A percentile compares a stretch with the other conserved stretches of the same genome.
phyloP scores from a whole-genome alignment of 2,113 vertebrate genomes.

The Silurus meridionalis region DNA sequence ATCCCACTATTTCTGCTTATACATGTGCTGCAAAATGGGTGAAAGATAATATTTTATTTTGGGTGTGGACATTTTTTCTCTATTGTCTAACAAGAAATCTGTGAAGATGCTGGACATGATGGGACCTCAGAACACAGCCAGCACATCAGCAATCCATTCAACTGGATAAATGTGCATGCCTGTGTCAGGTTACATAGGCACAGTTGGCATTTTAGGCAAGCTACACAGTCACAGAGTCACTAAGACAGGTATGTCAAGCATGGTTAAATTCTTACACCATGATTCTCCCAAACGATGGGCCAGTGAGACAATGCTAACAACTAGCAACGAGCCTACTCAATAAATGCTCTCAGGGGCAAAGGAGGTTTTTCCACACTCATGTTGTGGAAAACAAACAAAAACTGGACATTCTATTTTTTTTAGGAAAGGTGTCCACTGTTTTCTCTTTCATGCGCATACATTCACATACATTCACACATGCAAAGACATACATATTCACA shows the following conservation, averaged over 20 bases:
- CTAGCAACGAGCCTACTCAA: slow-evolving; percentile 61
- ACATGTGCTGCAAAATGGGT: slow-evolving; percentile 17
- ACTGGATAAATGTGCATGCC: slow-evolving; percentile 65
- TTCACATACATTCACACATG: slow-evolving; percentile 56
- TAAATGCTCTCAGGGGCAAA: slow-evolving; percentile 8
- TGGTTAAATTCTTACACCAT: slow-evolving; percentile 54
- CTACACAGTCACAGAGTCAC: slow-evolving; percentile 72
- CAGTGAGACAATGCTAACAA: slow-evolving; percentile 52
- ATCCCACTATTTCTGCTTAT: slow-evolving; percentile 22
- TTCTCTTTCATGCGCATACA: slow-evolving; percentile 60
- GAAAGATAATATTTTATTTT: slow-evolving; percentile 4
- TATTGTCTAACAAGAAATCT: slow-evolving; percentile 2
- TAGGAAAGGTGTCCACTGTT: slow-evolving; percentile 42
- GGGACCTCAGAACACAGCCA: slow-evolving; percentile 54
- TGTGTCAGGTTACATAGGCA: slow-evolving; percentile 76
- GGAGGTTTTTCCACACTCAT: slow-evolving; percentile 30
- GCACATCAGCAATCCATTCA: slow-evolving; percentile 51
- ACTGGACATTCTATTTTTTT: slow-evolving; percentile 63
- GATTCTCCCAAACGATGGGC: slow-evolving; percentile 55
- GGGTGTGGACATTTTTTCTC: slow-evolving; percentile 20
- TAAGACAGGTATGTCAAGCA: slow-evolving; percentile 65
- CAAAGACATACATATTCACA: slow-evolving; percentile 28
- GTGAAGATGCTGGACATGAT: slow-evolving; percentile 15
- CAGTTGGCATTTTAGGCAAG: slow-evolving; percentile 77
- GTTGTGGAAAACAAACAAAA: slow-evolving; percentile 45